Base-by-base conservation (phyloP, 2,113 vertebrate genomes). In the Ursus arctos region DNA sequence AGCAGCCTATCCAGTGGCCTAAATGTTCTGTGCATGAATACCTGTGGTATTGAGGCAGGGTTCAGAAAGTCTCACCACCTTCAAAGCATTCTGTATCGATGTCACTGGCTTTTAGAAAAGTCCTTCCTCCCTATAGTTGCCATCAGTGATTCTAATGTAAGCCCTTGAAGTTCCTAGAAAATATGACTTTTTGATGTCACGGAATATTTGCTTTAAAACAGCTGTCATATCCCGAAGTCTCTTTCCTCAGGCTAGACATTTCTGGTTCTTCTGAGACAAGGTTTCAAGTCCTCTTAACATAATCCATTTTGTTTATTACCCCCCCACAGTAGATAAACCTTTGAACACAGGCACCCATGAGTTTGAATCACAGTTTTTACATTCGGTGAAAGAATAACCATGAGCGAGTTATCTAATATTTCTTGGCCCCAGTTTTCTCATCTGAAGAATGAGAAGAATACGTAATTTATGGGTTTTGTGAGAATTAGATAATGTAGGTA, bases 201-300 rank as follows among this genome's bases (percentile, higher is more conserved):
- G 61, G 61, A 84, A 19, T 86, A 0, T 89, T 7, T 87, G 7
- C 87, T 90, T 96, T 21, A 87, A 96, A 96, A 90, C 7, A 63
- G 55, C 72, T 61, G 49, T 80, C 83, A 26, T 95, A 31, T 80
- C 33, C 55, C 15, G 76, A 83, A 14, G 14, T 67, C 67, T 69
- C 67, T 67, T 79, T 96, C 40, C 85, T 74, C 51, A 19, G 13
- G 1, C 26, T 85, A 74, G 31, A 81, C 28, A 53, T 86, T 11
- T 12, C 74, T 80, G 43, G 19, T 71, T 61, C 4, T 74, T 92
- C 36, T 40, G 69, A 67, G 51, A 86, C 47, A 53, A 80, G 40
- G 13, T 65, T 79, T 51, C 76, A 74, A 31, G 31, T 59, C 13
- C 77, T 97, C 31, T 76, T 47, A 81, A 61, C 22, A n/a, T 61